These are phyloP conservation scores for Pherbina coryleti DNA, from an alignment of 2,888 invertebrate genomes.

Conservation along the genomic window DNA sequence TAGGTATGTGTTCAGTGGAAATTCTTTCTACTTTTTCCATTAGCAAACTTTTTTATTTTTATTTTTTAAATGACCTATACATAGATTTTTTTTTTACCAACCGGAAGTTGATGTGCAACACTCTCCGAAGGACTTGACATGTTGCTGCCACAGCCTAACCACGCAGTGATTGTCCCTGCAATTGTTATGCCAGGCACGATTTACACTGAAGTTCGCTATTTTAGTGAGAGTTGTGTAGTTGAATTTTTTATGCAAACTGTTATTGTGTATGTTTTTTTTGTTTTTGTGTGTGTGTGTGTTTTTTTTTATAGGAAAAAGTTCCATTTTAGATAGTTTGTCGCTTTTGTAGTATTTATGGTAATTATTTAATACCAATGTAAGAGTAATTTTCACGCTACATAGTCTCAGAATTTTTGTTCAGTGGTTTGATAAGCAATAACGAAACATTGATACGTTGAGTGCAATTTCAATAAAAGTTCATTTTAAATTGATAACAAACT, in stretches of 20 bases:
- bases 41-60: conserved; percentile 8
- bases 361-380: background rate
- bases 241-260: background rate
- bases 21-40: background rate
- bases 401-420: background rate
- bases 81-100: background rate
- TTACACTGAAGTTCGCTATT: conserved; percentile 31
- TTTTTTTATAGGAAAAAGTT: background rate
- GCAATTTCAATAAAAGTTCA: no score
- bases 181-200: conserved; percentile 45
- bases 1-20: conserved; percentile 49
- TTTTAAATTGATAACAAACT: no score
- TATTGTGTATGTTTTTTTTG: background rate
- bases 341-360: background rate
- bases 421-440: background rate
- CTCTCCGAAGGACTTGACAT: conserved; percentile 7
- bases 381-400: background rate
- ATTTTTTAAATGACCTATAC: background rate
- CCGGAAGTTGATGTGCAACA: background rate
- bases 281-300: background rate
- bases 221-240: conserved; percentile 6
- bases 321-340: conserved; percentile 29
- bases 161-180: conserved; percentile 17
- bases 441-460: background rate
- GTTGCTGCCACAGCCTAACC: conserved; percentile 3